Evolutionary conservation across 1,140 invertebrate genomes (phyloP).

Genomic region (Neodiprion fabricii): DNA sequence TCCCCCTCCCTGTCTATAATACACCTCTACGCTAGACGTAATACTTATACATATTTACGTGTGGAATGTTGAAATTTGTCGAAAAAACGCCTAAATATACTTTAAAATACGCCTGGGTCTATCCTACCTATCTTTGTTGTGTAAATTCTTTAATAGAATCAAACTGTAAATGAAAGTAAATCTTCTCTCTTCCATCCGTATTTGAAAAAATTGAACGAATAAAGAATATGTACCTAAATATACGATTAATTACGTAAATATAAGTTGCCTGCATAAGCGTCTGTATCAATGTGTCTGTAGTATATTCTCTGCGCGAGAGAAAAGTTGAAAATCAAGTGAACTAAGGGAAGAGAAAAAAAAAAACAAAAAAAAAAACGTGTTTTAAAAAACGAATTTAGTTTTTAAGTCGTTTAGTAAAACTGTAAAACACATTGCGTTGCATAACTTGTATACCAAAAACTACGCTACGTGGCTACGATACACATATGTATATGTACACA

Average conservation of each 20-base stretch:
- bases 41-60: neutral
- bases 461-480: slow-evolving; percentile 2
- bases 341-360: neutral
- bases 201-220: neutral
- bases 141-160: neutral
- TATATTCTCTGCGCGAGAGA: no score
- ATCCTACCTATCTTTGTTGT: neutral
- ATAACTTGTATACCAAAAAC: neutral
- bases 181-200: slow-evolving; percentile 11
- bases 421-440: neutral
- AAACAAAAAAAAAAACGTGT: neutral
- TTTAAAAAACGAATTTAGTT: no score
- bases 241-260: neutral
- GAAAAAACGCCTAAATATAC: neutral
- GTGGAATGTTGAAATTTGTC: neutral
- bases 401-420: neutral
- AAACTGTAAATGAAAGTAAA: slow-evolving; percentile 9
- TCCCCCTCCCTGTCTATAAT: neutral
- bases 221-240: neutral
- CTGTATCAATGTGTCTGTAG: no score
- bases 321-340: no score
- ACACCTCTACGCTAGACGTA: neutral
- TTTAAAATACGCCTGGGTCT: neutral
- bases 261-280: neutral
- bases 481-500: neutral